Percentiles rank a stretch among this genome's conserved stretches.
These are phyloP conservation scores for Eudemis profundana DNA, from an alignment of 2,888 invertebrate genomes.

Conservation along the genomic window DNA sequence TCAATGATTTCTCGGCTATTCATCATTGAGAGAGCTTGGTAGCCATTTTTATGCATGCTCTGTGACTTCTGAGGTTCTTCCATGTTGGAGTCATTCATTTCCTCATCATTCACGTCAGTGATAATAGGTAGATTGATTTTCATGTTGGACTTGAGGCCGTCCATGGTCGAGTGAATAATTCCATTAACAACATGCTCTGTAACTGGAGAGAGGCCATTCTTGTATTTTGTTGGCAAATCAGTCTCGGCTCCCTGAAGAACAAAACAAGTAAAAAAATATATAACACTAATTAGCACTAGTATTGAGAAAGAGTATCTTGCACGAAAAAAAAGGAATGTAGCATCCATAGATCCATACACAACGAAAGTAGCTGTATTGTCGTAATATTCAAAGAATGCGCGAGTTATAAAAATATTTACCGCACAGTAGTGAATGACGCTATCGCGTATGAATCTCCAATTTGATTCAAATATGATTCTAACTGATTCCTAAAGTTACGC, in stretches of 20 bases:
- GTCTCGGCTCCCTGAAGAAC: constrained; percentile 70
- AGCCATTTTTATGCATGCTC: constrained; percentile 71
- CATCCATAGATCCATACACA: no score
- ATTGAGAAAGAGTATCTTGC: no score
- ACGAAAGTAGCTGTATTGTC: background rate
- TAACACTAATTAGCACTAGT: background rate
- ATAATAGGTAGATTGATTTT: constrained; percentile 80
- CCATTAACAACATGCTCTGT: constrained; percentile 75
- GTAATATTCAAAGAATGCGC: background rate
- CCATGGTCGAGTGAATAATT: constrained; percentile 78
- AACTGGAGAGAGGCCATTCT: constrained; percentile 78
- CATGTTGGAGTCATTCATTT: constrained; percentile 64
- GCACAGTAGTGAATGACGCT: background rate
- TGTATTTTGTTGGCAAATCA: constrained; percentile 76
- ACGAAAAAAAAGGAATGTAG: no score
- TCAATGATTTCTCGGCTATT: constrained; percentile 79
- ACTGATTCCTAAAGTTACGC: background rate
- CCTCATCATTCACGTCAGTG: constrained; percentile 82
- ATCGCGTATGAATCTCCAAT: background rate
- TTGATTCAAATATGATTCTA: background rate
- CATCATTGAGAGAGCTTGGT: constrained; percentile 68
- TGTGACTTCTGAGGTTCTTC: constrained; percentile 57
- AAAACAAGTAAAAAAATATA: background rate
- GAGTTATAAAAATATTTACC: background rate
- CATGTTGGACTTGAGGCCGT: constrained; percentile 79